These are phyloP conservation scores for Eurytoma californica DNA, from an alignment of 2,888 invertebrate genomes.

Conservation along the genomic window DNA sequence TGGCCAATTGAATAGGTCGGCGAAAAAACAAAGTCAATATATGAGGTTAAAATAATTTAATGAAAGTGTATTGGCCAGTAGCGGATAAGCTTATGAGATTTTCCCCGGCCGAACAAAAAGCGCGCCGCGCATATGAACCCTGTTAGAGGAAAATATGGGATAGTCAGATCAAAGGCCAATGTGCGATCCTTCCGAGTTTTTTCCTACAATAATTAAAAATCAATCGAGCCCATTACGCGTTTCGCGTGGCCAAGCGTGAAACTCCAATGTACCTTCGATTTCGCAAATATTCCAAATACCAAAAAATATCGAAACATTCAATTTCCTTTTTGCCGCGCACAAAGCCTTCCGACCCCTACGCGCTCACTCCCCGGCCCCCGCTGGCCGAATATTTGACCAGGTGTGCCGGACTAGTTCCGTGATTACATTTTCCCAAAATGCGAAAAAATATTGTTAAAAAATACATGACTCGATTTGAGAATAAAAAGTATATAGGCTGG, in stretches of 20 bases:
- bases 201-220: constrained; percentile 63
- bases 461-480: constrained; percentile 51
- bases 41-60: constrained; percentile 46
- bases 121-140: constrained; percentile 18
- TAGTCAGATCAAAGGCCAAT: constrained; percentile 52
- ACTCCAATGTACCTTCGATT: constrained; percentile 49
- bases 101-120: constrained; percentile 25
- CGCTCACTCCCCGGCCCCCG: neutral
- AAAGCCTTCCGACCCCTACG: constrained; percentile 4
- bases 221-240: constrained; percentile 54
- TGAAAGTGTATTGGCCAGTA: constrained; percentile 15
- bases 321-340: constrained; percentile 47
- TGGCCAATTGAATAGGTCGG: constrained; percentile 9
- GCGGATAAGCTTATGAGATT: constrained; percentile 12
- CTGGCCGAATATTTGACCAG: constrained; percentile 47
- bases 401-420: constrained; percentile 50
- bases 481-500: constrained; percentile 24
- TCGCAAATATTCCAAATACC: constrained; percentile 53
- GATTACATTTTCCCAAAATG: constrained; percentile 47
- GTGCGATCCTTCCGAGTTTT: constrained; percentile 42
- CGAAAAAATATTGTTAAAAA: constrained; percentile 47
- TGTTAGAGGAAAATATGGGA: constrained; percentile 34
- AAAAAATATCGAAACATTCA: constrained; percentile 53
- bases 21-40: constrained; percentile 27
- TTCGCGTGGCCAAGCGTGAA: constrained; percentile 58